phyloP scores from a whole-genome alignment of 2,113 vertebrate genomes.

The Neogale vison region DNA sequence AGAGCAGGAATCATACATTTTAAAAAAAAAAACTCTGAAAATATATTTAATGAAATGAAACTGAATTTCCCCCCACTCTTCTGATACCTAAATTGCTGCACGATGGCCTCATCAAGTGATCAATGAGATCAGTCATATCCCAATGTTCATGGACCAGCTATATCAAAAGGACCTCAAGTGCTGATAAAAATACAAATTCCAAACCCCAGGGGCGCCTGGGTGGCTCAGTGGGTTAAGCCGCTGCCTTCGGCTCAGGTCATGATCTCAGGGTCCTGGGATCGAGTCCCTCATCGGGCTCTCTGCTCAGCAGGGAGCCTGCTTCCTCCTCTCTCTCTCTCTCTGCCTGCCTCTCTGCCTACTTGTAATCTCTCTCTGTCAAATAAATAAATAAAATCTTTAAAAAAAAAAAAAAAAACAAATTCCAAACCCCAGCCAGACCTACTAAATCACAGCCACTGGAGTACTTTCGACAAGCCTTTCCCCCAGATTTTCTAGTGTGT shows the following conservation, averaged over 20 bases:
- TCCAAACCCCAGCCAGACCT: neutral
- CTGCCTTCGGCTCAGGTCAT: no score
- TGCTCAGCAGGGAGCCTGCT: no score
- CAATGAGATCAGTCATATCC: neutral
- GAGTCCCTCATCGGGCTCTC: no score
- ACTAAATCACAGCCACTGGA: neutral
- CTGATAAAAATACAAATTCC: neutral
- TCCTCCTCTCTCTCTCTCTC: no score
- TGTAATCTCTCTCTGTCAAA: no score
- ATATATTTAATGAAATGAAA: neutral
- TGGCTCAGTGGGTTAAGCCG: no score
- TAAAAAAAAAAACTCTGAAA: neutral
- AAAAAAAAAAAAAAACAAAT: no score
- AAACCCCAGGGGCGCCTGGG: no score
- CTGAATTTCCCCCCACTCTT: neutral
- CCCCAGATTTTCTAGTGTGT: neutral
- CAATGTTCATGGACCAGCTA: neutral
- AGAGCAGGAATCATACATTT: neutral
- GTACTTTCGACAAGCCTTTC: neutral
- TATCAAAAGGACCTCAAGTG: neutral
- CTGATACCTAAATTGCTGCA: neutral
- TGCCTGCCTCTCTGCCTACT: no score
- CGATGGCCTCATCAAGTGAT: neutral
- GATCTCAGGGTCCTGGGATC: no score
- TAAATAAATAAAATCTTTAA: no score